Evolutionary conservation across 92 coral and sea anemone species (phyloP).

Genomic region (Nematostella vectensis): DNA sequence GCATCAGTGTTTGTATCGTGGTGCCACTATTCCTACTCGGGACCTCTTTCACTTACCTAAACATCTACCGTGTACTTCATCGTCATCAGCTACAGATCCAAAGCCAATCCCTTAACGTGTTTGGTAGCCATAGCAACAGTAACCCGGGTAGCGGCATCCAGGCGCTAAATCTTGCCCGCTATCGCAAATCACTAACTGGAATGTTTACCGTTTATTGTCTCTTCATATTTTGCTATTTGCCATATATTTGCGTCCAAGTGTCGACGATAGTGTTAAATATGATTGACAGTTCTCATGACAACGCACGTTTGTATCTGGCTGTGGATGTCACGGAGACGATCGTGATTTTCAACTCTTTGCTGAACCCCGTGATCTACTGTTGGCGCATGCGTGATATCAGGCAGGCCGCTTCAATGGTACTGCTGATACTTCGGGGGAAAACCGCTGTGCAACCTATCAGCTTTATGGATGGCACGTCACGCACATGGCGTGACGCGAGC

Average conservation of each 20-base stretch:
- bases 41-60: slow-evolving; percentile 29
- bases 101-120: slow-evolving; percentile 3
- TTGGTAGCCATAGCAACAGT: neutral
- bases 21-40: slow-evolving; percentile 31
- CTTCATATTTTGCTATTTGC: slow-evolving; percentile 38
- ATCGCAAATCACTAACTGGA: slow-evolving; percentile 35
- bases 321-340: slow-evolving; percentile 29
- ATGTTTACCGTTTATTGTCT: slow-evolving; percentile 40
- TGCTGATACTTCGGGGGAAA: slow-evolving; percentile 1
- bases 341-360: slow-evolving; percentile 23
- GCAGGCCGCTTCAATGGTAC: slow-evolving; percentile 14
- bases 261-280: slow-evolving; percentile 1
- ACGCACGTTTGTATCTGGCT: slow-evolving; percentile 6
- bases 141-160: neutral
- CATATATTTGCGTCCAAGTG: slow-evolving; percentile 32
- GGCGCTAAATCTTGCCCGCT: slow-evolving; percentile 23
- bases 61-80: slow-evolving; percentile 28
- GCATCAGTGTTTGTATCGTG: slow-evolving; percentile 27
- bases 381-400: slow-evolving; percentile 36
- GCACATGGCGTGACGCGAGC: neutral
- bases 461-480: neutral
- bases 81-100: slow-evolving; percentile 32
- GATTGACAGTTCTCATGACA: neutral
- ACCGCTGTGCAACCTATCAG: slow-evolving; percentile 18
- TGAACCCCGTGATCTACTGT: slow-evolving; percentile 23